phyloP scores from a whole-genome alignment of 2,113 vertebrate genomes.

The Tricholaema leucomelas region DNA sequence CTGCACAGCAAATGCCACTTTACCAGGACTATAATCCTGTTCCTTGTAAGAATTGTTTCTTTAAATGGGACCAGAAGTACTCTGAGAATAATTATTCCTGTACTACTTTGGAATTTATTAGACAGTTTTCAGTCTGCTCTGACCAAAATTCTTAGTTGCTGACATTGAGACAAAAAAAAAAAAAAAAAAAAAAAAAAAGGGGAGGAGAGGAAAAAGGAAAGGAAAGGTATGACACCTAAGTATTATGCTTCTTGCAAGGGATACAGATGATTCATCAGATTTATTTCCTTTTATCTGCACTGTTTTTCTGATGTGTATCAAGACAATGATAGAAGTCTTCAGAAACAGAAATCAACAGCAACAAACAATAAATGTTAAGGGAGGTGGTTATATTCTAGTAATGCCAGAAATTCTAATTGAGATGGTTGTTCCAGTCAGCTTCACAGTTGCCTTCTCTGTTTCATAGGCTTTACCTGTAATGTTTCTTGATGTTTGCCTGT shows the following conservation, averaged over 20 bases:
- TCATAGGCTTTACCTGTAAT: neutral
- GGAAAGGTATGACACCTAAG: neutral
- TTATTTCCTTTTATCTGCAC: neutral
- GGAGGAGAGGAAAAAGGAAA: neutral
- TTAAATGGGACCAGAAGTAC: neutral
- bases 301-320: neutral
- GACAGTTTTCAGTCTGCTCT: neutral
- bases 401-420: neutral
- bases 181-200: no score
- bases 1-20: neutral
- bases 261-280: neutral
- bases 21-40: neutral
- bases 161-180: neutral
- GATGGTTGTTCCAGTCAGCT: neutral
- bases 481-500: neutral
- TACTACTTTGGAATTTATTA: neutral
- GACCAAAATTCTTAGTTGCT: neutral
- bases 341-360: neutral
- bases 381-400: neutral
- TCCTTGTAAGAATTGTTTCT: neutral
- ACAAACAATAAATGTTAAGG: neutral
- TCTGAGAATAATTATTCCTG: neutral
- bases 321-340: neutral
- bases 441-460: neutral
- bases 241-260: neutral